A percentile compares a stretch with the other conserved stretches of the same genome.
These are phyloP conservation scores for Beaufortia kweichowensis DNA, from an alignment of 2,113 vertebrate species.

Conservation along the genomic window DNA sequence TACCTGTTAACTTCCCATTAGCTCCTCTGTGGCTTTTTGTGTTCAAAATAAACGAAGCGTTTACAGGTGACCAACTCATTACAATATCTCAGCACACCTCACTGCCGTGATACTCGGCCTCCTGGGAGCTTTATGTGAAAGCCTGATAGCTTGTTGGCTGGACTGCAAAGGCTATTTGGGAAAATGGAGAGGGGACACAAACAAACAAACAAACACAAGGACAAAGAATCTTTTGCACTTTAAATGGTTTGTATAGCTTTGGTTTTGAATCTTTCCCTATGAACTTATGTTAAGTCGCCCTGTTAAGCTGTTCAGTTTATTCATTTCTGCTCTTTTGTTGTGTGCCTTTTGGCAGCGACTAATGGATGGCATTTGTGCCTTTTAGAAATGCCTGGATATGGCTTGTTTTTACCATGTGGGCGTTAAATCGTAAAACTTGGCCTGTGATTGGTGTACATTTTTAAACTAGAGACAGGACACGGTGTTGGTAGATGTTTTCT, in stretches of 20 bases:
- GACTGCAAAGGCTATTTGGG: slow-evolving; percentile 1
- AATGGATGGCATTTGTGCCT: slow-evolving; percentile 28
- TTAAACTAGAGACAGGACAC: not conserved
- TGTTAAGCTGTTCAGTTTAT: slow-evolving; percentile 4
- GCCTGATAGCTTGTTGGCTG: not conserved
- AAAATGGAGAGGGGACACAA: not conserved
- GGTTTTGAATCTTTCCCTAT: slow-evolving; percentile 22
- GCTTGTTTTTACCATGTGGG: slow-evolving; percentile 6
- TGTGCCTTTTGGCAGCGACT: slow-evolving; percentile 24
- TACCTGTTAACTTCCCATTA: not conserved
- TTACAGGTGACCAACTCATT: slow-evolving; percentile 32
- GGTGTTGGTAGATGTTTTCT: not conserved
- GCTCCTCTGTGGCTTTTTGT: not conserved
- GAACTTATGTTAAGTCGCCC: not conserved
- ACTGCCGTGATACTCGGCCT: not conserved
- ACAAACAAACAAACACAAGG: not conserved
- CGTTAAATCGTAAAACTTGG: slow-evolving; percentile 20
- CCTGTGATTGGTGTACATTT: not conserved
- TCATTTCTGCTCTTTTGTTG: slow-evolving; percentile 15
- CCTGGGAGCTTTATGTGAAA: slow-evolving; percentile 12
- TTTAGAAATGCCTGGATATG: slow-evolving; percentile 20
- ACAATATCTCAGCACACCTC: not conserved
- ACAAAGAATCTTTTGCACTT: not conserved
- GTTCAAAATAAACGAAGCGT: not conserved
- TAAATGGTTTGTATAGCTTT: slow-evolving; percentile 1